Base-by-base conservation (phyloP, 2,888 invertebrate species). In the Colostygia pectinataria region DNA sequence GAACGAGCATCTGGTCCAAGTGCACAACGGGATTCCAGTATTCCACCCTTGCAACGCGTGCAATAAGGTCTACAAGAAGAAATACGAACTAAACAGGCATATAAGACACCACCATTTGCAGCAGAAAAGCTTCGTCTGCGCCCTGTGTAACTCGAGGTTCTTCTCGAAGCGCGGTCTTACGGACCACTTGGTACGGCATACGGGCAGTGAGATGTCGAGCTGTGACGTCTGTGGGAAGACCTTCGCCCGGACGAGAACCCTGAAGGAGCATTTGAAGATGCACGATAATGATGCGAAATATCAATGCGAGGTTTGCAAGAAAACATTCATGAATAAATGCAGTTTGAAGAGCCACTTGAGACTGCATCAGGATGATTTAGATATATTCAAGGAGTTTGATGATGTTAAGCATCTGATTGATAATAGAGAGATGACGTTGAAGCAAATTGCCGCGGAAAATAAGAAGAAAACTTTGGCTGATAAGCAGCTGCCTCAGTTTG, bases 371-470 rank as follows among this genome's bases (percentile, higher is more conserved):
- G 86, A 88, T 51, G 86, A 90, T 36, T 59, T 90, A 56, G 89
- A 88, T 13, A 90, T 90, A 15, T 90, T 90, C 57, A 90, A 90
- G 40, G 89, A 90, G 68, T 90, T 90, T 42, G 89, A 90, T 24
- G 89, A 90, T 41, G 89, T 90, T 0, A 90, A 87, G 48, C 89
- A 90, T 64, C 57, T 90, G 23, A 86, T 90, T 29, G 89, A 90
- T 27, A 77, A 89, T 54, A 76, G 89, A 15, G 88, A 86, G 57
- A 67, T 90, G 71, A 89, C 89, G 1, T 43, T 90, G 14, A 89
- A 88, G 53, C 77, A 90, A 56, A 86, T 90, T 1, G 89, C 89
- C 0, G 84, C 80, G 0, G 89, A 90, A 56, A 84, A 70, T 42
- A 87, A 80, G 37, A 74, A 67, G 47, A 88, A 82, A 33, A 70